Base-by-base conservation (phyloP, 2,113 vertebrate genomes). In the Pitta sordida region DNA sequence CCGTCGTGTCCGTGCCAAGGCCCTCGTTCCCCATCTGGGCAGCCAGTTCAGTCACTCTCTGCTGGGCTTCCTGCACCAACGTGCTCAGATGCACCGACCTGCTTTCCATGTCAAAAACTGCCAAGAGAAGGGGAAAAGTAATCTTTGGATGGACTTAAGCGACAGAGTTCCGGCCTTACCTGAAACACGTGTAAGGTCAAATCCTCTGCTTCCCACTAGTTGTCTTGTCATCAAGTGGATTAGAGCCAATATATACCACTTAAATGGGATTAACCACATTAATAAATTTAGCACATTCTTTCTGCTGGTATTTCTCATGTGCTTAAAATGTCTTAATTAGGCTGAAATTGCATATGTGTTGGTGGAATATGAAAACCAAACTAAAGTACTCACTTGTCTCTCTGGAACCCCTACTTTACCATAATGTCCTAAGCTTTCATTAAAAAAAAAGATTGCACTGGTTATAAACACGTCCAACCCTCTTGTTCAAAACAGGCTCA, bases 41-140 rank as follows among this genome's bases (percentile, higher is more conserved):
- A 2, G 98, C 98, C 52, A 99, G 88, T 15, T 99, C 98, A 0
- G 79, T 96, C 52, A 98, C 98, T 30, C 98, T 97, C 70, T 97
- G 98, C 96, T 99, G 98, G 12, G 99, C 98, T 97, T 99, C 99
- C 92, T 98, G 96, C 49, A 99, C 98, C 97, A 99, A 93, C 0
- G 96, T 88, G 90, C 85, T 96, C 86, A 99, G 98, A 96, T 99
- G 99, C 74, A 92, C 89, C 6, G 97, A 98, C n/a, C 99, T 98
- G 94, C 98, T 98, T 89, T 99, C 99, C 95, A 98, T 97, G 36
- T 95, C 98, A 92, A 98, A 96, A 90, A 99, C 99, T 99, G 83
- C 53, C 39, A 77, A 75, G 86, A 55, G 44, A 93, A 96, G 32
- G 73, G 73, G 79, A 48, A 24, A 49, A 63, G 34, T 39, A 27